Evolutionary conservation across 2,797 vertebrate genomes (phyloP).

Genomic region (Mus caroli): DNA sequence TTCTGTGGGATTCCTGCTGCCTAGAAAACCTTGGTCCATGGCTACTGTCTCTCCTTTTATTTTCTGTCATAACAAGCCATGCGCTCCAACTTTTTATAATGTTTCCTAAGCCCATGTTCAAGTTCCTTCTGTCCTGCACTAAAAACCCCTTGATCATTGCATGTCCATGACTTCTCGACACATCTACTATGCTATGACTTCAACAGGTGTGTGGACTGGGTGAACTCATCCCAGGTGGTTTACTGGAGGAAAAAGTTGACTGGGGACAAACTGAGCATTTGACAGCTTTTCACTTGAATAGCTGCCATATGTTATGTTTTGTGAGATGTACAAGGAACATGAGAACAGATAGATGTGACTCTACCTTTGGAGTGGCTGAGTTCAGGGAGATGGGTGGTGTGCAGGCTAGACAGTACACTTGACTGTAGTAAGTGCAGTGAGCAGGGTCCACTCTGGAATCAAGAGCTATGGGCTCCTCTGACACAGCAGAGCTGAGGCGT

Average conservation of each 20-base stretch:
- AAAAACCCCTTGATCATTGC: background rate
- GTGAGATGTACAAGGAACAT: background rate
- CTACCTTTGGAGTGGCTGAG: background rate
- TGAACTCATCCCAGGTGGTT: background rate
- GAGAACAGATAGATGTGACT: background rate
- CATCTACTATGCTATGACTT: background rate
- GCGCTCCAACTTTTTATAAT: background rate
- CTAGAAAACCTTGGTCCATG: background rate
- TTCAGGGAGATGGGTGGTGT: background rate
- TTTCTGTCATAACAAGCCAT: background rate
- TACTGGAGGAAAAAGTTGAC: background rate
- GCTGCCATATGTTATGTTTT: background rate
- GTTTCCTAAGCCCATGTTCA: background rate
- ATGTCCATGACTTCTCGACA: background rate
- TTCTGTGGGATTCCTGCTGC: background rate
- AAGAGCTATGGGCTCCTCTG: background rate
- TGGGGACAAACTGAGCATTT: background rate
- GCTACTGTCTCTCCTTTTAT: background rate
- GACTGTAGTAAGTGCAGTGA: background rate
- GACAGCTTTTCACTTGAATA: background rate
- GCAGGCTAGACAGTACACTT: background rate
- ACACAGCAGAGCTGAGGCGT: background rate
- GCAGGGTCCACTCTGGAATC: background rate
- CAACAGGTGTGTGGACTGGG: background rate
- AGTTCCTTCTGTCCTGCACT: background rate